Conservation (phyloP, 2,113 vertebrate species). For the Stigmatopora argus region DNA sequence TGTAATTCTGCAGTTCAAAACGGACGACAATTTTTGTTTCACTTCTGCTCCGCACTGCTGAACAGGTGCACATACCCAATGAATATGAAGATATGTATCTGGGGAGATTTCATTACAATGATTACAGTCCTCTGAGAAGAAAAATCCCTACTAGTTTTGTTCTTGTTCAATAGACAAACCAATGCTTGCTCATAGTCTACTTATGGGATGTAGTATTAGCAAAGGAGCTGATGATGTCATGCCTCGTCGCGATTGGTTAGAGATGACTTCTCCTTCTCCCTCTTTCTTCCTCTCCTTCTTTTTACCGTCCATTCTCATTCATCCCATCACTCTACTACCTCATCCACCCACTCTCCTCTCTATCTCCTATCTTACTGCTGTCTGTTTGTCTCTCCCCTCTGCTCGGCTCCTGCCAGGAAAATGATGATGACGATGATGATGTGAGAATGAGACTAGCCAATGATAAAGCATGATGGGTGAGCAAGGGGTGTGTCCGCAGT, state of each 20-base stretch:
- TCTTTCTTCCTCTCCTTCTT: not conserved
- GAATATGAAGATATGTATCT: too few relatives aligned
- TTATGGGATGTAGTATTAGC: not conserved
- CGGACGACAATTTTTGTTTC: too few relatives aligned
- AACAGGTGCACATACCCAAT: too few relatives aligned
- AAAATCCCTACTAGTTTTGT: not conserved
- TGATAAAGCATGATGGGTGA: slow-evolving; percentile 1
- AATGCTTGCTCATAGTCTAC: not conserved
- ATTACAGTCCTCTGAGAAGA: too few relatives aligned
- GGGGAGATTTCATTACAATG: too few relatives aligned
- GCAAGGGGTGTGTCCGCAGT: not conserved
- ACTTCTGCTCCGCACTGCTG: too few relatives aligned
- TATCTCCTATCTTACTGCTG: not conserved
- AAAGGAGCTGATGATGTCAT: slow-evolving; percentile 1
- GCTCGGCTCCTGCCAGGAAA: slow-evolving; percentile 6
- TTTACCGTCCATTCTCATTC: not conserved
- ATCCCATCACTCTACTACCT: not conserved
- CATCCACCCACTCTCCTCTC: not conserved
- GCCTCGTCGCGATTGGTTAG: slow-evolving; percentile 7
- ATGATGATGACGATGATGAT: slow-evolving; percentile 9
- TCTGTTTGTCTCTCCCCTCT: not conserved
- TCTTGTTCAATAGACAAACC: not conserved
- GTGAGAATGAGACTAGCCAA: slow-evolving; percentile 3
- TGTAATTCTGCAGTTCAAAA: too few relatives aligned
- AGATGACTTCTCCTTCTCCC: not conserved